Base-by-base conservation (phyloP, 2,797 vertebrate species). In the Channa striata region DNA sequence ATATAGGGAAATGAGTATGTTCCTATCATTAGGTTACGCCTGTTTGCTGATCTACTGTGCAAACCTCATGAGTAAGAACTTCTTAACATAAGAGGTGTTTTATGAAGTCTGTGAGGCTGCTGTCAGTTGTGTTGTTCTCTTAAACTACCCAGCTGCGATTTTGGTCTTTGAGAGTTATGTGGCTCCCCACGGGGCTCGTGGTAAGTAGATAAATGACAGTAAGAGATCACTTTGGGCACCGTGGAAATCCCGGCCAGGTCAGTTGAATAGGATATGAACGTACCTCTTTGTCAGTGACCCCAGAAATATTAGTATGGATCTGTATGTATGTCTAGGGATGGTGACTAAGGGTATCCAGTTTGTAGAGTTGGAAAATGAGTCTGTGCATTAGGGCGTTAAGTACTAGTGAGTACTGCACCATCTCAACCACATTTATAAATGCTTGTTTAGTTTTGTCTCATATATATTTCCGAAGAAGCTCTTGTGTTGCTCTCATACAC, bases 31-130 rank as follows among this genome's bases (percentile, higher is more conserved):
- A 83, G 75, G 73, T 71, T 4, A 73, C 56, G 59, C 85, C 91
- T 81, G 74, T 91, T 88, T 87, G 68, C 72, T 78, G 54, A 69
- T 72, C 60, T 71, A 20, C 19, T 0, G 57, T 39, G 13, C 47
- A 79, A 52, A 20, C 80, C 62, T 80, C 59, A 72, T 89, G 87
- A 91, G 76, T 91, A 86, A 89, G 51, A 59, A 14, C 67, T 51
- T 40, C 61, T 71, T 60, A 80, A 86, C 81, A 91, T 91, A 88
- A 86, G 77, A 51, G 17, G 40, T 83, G 75, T 78, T 80, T 82
- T 83, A 71, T 74, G 77, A 57, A 39, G 39, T 61, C 36, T 20
- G 44, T 74, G 60, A 48, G 67, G 54, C 49, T 30, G 4, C n/a
- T 64, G 47, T 71, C 56, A 25, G 33, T 44, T 56, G 16, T 53